phyloP scores from a whole-genome alignment of 2,113 vertebrate species.

The Piliocolobus tephrosceles region DNA sequence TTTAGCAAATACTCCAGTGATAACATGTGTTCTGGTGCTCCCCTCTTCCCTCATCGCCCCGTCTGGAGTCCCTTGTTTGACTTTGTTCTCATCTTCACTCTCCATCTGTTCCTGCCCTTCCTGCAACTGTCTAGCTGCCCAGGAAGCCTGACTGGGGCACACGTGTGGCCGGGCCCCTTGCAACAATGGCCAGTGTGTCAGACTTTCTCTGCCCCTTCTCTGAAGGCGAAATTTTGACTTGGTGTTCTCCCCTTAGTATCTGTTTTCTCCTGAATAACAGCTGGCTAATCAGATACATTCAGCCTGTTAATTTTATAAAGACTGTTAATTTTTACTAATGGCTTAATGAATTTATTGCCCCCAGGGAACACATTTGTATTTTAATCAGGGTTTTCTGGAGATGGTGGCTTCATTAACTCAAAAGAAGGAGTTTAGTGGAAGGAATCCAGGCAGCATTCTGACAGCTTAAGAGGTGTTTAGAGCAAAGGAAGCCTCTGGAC shows the following conservation, averaged over 20 bases:
- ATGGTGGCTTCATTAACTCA: neutral
- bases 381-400: conserved; percentile 31
- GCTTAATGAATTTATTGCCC: conserved; percentile 57
- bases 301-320: conserved; percentile 61
- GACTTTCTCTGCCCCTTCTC: neutral
- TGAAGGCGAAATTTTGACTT: neutral
- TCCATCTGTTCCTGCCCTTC: neutral
- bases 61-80: neutral
- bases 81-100: neutral
- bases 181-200: neutral
- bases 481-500: neutral
- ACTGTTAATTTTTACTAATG: conserved; percentile 58
- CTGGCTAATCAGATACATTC: conserved; percentile 25
- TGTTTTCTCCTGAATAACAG: neutral
- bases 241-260: neutral
- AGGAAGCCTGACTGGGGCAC: fast-evolving
- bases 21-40: too few species aligned
- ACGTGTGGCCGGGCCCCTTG: neutral
- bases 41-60: fast-evolving
- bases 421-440: neutral
- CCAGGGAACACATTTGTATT: conserved; percentile 39
- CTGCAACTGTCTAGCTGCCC: neutral
- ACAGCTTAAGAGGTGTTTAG: neutral
- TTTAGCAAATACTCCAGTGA: neutral
- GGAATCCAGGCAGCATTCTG: neutral